Conservation (phyloP, 30 jellyfish, hydroid and myxozoan species). For the Pelagia noctiluca region DNA sequence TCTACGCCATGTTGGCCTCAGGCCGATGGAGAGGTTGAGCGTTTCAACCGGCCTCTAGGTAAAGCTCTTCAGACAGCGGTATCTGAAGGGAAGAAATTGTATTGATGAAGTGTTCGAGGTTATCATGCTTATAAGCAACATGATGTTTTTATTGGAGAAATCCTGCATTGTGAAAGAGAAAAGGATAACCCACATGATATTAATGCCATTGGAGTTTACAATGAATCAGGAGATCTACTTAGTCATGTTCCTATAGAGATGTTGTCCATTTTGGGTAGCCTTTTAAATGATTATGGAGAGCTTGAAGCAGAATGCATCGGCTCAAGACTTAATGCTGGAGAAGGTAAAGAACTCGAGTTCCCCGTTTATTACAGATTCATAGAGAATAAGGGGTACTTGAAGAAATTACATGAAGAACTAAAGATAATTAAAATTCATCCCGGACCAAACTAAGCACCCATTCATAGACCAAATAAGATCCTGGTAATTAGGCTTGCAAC, state of each 20-base stretch:
- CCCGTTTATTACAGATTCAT: constrained; percentile 14
- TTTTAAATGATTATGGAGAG: constrained; percentile 2
- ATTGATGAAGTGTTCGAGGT: no score
- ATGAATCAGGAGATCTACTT: constrained; percentile 1
- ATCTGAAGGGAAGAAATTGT: no score
- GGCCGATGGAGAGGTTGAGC: no score
- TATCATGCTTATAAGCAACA: constrained; percentile 2
- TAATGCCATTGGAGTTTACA: constrained; percentile 7
- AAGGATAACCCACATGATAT: constrained; percentile 1
- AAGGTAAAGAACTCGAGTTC: constrained; percentile 4
- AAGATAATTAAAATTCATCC: no score
- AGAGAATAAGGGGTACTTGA: constrained; percentile 4
- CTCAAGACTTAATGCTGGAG: neutral
- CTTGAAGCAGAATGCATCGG: constrained; percentile 36
- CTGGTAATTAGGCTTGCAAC: no score
- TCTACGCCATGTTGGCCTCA: no score
- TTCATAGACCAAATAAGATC: no score
- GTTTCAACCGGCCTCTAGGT: no score
- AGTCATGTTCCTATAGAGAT: constrained; percentile 14
- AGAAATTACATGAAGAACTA: constrained; percentile 11
- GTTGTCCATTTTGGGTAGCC: neutral
- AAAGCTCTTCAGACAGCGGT: no score
- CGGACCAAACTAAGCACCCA: no score
- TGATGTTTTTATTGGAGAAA: constrained; percentile 9
- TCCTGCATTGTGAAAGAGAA: constrained; percentile 20